Evolutionary conservation across 2,888 invertebrate genomes (phyloP).

Genomic region (Archips xylosteana): DNA sequence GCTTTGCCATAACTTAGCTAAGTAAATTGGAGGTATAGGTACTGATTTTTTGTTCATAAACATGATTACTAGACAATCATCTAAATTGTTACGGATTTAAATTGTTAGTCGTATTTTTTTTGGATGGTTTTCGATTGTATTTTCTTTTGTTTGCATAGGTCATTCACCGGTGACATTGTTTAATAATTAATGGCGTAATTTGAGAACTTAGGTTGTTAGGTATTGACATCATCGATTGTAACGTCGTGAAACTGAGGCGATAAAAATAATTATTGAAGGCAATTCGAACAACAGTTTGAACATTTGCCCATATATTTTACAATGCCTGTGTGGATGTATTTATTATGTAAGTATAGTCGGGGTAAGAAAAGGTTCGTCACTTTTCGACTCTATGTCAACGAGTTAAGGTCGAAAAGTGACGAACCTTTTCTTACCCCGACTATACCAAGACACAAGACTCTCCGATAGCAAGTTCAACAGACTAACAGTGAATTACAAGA

Average conservation of each 20-base stretch:
- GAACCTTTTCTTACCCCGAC: too few species aligned
- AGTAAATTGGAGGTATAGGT: background rate
- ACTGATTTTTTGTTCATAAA: slow-evolving; percentile 5
- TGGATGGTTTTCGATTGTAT: background rate
- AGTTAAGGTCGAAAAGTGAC: too few species aligned
- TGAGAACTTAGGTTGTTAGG: slow-evolving; percentile 21
- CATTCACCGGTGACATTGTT: slow-evolving; percentile 31
- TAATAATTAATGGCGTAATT: slow-evolving; percentile 28
- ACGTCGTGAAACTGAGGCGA: background rate
- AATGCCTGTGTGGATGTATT: background rate
- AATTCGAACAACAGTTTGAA: background rate
- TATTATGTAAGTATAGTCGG: too few species aligned
- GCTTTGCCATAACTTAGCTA: slow-evolving; percentile 24
- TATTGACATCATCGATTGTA: slow-evolving; percentile 6
- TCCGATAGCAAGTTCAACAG: too few species aligned
- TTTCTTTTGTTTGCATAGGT: slow-evolving; percentile 22
- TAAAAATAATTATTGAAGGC: background rate
- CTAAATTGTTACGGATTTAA: background rate
- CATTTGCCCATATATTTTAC: background rate
- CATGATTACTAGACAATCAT: slow-evolving; percentile 1
- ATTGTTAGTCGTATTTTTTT: background rate
- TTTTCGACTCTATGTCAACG: too few species aligned
- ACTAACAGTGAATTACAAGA: too few species aligned
- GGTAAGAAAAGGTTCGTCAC: too few species aligned
- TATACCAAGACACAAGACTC: too few species aligned